phyloP scores from a whole-genome alignment of 2,113 vertebrate genomes.

The Madoqua kirkii region DNA sequence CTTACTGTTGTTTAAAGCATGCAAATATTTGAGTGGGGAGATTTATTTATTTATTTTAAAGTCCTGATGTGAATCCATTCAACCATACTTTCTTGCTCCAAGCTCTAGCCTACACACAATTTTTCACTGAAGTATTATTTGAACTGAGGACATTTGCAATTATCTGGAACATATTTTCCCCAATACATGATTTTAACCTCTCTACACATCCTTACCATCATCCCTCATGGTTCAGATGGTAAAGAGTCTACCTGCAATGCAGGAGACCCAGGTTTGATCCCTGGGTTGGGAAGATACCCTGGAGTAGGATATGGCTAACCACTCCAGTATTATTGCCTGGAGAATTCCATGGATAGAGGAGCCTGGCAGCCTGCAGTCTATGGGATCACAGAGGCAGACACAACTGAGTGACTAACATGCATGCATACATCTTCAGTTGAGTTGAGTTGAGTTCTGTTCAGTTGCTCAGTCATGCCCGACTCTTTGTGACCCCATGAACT shows the following conservation, averaged over 20 bases:
- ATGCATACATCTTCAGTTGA: background rate
- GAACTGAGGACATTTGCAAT: slow-evolving; percentile 15
- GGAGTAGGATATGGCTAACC: background rate
- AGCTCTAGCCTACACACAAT: background rate
- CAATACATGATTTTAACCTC: slow-evolving; percentile 38
- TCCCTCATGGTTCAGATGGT: background rate
- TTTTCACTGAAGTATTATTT: slow-evolving; percentile 55
- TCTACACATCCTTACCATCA: background rate
- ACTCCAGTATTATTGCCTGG: background rate
- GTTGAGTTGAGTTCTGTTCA: too few species aligned
- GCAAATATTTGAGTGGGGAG: background rate
- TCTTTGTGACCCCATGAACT: too few species aligned
- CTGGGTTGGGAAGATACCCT: background rate
- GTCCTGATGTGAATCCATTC: background rate
- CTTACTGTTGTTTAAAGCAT: background rate
- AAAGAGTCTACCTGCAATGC: background rate
- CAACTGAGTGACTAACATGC: background rate
- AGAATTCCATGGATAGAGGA: background rate
- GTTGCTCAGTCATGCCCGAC: fast-evolving
- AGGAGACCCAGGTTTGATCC: background rate
- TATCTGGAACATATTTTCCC: slow-evolving; percentile 44
- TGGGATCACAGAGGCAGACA: background rate
- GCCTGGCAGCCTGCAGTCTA: background rate
- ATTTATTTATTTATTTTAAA: slow-evolving; percentile 47
- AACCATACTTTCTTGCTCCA: background rate